phyloP scores from a whole-genome alignment of 2,888 invertebrate genomes.

The Toxonevra muliebris region DNA sequence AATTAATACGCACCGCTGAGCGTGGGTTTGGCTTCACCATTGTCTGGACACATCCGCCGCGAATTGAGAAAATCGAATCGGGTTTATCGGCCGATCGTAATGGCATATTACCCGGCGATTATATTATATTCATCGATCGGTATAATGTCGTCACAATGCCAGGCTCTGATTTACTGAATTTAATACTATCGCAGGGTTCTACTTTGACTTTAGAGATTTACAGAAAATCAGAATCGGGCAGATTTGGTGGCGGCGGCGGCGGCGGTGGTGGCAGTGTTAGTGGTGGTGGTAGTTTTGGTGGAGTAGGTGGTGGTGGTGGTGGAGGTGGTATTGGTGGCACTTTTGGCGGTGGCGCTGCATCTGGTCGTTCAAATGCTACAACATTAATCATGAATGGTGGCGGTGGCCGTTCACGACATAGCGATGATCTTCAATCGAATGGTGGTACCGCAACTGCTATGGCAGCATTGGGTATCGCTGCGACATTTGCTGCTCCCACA shows the following conservation, averaged over 20 bases:
- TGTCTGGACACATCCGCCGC: slow-evolving; percentile 88
- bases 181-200: slow-evolving; percentile 76
- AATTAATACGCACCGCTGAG: slow-evolving; percentile 67
- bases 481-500: slow-evolving; percentile 39
- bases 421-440: slow-evolving; percentile 38
- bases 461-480: slow-evolving; percentile 29
- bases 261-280: slow-evolving; percentile 12
- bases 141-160: slow-evolving; percentile 86
- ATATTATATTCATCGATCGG: slow-evolving; percentile 87
- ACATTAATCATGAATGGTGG: slow-evolving; percentile 50
- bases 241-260: slow-evolving; percentile 41
- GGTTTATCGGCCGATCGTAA: slow-evolving; percentile 85
- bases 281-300: slow-evolving; percentile 24
- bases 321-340: slow-evolving; percentile 33
- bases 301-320: slow-evolving; percentile 22
- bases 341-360: slow-evolving; percentile 21
- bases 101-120: slow-evolving; percentile 84
- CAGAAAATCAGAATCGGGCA: slow-evolving; percentile 62
- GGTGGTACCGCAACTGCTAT: not conserved
- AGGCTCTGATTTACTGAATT: slow-evolving; percentile 74
- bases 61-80: slow-evolving; percentile 84
- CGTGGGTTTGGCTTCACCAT: slow-evolving; percentile 87
- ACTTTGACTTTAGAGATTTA: slow-evolving; percentile 78
- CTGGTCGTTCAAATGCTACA: slow-evolving; percentile 36
- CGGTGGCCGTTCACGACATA: slow-evolving; percentile 43